Percentiles rank a stretch among this genome's conserved stretches.
Evolutionary conservation across 2,113 vertebrate species (phyloP).

Genomic region (Machaerirhynchus nigripectus): DNA sequence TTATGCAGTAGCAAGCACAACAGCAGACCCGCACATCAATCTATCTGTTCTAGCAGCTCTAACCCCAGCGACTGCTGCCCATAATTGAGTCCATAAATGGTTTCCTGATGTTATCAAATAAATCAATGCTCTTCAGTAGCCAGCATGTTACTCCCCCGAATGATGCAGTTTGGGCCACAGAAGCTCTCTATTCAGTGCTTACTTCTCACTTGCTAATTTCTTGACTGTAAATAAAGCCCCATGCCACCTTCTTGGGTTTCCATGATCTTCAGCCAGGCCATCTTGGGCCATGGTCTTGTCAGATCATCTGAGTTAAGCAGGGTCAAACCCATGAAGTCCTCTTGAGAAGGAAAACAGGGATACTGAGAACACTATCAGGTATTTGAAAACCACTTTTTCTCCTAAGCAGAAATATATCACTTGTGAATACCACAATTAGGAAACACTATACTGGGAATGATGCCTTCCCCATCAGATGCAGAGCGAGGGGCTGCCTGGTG

Average conservation of each 20-base stretch:
- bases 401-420: background rate
- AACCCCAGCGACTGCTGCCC: background rate
- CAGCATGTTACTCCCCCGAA: slow-evolving; percentile 16
- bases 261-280: background rate
- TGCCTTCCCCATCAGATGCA: background rate
- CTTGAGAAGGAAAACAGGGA: background rate
- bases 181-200: slow-evolving; percentile 15
- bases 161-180: slow-evolving; percentile 42
- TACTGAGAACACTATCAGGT: background rate
- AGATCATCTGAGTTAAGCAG: slow-evolving; percentile 19
- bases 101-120: slow-evolving; percentile 65
- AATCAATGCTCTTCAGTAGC: slow-evolving; percentile 50
- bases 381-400: background rate
- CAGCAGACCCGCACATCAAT: slow-evolving; percentile 53
- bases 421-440: background rate
- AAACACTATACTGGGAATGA: background rate
- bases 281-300: background rate
- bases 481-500: background rate
- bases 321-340: slow-evolving; percentile 13
- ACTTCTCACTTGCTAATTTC: slow-evolving; percentile 47
- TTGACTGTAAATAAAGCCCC: slow-evolving; percentile 44
- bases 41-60: background rate
- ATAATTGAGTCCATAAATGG: slow-evolving; percentile 39
- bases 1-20: slow-evolving; percentile 50
- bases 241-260: slow-evolving; percentile 62